phyloP scores from a whole-genome alignment of 1,140 invertebrate genomes.

The Cydia strobilella region DNA sequence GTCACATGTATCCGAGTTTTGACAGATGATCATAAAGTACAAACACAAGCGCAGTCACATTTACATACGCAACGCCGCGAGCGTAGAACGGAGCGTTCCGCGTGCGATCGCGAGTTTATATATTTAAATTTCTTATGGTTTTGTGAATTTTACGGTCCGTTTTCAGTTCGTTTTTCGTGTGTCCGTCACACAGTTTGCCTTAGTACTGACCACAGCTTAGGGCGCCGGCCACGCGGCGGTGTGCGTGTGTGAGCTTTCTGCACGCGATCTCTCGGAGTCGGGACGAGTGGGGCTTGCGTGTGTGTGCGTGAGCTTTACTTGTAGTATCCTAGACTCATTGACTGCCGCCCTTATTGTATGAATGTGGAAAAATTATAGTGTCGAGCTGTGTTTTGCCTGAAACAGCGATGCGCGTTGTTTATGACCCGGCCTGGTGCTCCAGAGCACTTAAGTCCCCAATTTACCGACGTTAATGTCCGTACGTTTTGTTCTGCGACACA shows the following conservation, averaged over 20 bases:
- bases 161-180: constrained; percentile 79
- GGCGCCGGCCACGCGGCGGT: constrained; percentile 73
- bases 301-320: constrained; percentile 72
- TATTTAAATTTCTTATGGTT: constrained; percentile 53
- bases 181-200: constrained; percentile 79
- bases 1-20: constrained; percentile 76
- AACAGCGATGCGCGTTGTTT: constrained; percentile 73
- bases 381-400: constrained; percentile 73
- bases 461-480: constrained; percentile 67
- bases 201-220: constrained; percentile 79
- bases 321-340: constrained; percentile 78
- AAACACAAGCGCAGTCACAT: constrained; percentile 67
- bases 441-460: constrained; percentile 73
- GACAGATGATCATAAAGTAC: constrained; percentile 75
- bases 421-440: constrained; percentile 51
- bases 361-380: constrained; percentile 80
- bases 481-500: constrained; percentile 63
- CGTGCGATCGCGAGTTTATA: constrained; percentile 37
- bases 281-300: constrained; percentile 70
- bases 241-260: constrained; percentile 77
- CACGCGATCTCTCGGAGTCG: constrained; percentile 74
- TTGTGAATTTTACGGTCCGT: constrained; percentile 64
- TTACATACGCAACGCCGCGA: constrained; percentile 59
- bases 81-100: constrained; percentile 36
- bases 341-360: constrained; percentile 79